Conservation (phyloP, 2,113 vertebrate species). For the Pimephales promelas region DNA sequence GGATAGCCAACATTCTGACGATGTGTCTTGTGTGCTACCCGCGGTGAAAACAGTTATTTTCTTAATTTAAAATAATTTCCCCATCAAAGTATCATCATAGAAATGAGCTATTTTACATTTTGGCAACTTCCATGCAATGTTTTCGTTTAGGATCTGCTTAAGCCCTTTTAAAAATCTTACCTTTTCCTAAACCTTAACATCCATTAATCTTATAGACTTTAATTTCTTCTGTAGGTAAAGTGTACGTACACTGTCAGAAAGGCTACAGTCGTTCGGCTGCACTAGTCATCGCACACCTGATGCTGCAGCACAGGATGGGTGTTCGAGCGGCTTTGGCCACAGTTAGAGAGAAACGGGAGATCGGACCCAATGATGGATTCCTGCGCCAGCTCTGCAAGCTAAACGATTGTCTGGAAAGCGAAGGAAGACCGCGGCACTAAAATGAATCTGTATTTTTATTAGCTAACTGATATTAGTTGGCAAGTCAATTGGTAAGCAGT, state of each 20-base stretch:
- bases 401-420: conserved; percentile 74
- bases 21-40: too few relatives aligned
- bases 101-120: too few relatives aligned
- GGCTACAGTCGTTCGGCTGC: conserved; percentile 95
- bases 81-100: background rate
- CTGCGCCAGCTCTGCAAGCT: conserved; percentile 90
- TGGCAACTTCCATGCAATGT: too few relatives aligned
- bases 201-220: background rate
- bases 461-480: background rate
- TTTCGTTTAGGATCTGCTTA: too few relatives aligned
- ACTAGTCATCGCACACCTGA: conserved; percentile 91
- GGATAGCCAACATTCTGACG: too few relatives aligned
- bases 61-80: background rate
- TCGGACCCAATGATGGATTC: conserved; percentile 95
- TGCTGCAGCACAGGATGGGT: conserved; percentile 86
- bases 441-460: background rate
- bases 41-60: too few relatives aligned
- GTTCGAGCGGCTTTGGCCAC: conserved; percentile 80
- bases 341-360: conserved; percentile 88
- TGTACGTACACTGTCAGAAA: conserved; percentile 92
- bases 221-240: conserved; percentile 77
- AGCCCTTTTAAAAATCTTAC: background rate
- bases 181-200: background rate
- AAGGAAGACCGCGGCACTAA: conserved; percentile 61
- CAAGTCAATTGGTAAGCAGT: background rate